These are phyloP conservation scores for Octomys mimax DNA, from an alignment of 2,797 vertebrate genomes.

Conservation along the genomic window DNA sequence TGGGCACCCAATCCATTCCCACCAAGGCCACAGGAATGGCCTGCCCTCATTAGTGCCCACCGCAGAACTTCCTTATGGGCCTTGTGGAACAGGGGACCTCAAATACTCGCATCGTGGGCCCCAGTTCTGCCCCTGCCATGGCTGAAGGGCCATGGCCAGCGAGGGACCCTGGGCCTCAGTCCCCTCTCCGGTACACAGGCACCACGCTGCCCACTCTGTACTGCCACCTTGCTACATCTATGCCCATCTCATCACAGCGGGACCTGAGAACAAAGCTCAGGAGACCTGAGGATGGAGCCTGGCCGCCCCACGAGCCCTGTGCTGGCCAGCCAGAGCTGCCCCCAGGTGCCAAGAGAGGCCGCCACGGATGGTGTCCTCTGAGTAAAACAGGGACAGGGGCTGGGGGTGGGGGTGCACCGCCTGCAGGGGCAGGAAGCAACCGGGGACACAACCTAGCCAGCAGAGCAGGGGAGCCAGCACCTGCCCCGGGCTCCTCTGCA, in stretches of 20 bases:
- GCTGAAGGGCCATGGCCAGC: neutral
- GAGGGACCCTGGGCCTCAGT: neutral
- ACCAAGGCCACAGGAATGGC: neutral
- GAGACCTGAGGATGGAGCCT: neutral
- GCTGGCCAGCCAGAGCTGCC: neutral
- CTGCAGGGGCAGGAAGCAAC: neutral
- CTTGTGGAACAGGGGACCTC: rapidly evolving
- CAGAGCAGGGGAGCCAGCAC: neutral
- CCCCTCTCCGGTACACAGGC: neutral
- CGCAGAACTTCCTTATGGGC: neutral
- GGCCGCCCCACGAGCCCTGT: neutral
- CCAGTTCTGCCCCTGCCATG: neutral
- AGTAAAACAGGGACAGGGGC: neutral
- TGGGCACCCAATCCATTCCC: neutral
- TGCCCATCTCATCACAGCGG: neutral
- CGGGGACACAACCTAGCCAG: too few species aligned
- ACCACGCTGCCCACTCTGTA: rapidly evolving
- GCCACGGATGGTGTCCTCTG: neutral
- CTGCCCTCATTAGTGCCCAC: neutral
- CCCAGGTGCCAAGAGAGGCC: neutral
- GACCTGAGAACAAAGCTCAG: rapidly evolving
- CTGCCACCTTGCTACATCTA: rapidly evolving
- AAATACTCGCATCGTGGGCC: rapidly evolving
- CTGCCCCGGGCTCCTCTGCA: neutral
- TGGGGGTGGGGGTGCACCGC: neutral